These are phyloP conservation scores for Typhlomys cinereus DNA, from an alignment of 2,113 vertebrate species.

Conservation along the genomic window DNA sequence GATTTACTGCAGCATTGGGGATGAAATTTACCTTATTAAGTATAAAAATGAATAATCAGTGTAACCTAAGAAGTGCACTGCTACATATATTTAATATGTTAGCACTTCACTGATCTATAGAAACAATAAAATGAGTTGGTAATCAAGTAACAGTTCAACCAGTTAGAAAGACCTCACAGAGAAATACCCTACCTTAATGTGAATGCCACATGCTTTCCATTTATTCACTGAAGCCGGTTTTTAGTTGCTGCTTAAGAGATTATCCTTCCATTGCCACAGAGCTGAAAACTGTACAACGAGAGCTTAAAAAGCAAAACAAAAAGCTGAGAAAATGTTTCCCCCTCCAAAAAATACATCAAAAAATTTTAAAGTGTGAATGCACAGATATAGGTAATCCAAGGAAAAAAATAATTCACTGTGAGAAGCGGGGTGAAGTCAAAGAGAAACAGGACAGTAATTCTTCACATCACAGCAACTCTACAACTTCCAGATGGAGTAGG, in stretches of 20 bases:
- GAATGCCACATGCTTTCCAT: conserved; percentile 30
- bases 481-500: conserved; percentile 58
- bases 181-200: not conserved
- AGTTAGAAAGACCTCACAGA: conserved; percentile 55
- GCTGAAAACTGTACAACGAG: conserved; percentile 56
- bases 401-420: conserved; percentile 51
- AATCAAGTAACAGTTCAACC: conserved; percentile 65
- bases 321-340: conserved; percentile 44
- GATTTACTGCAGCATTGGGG: conserved; percentile 61
- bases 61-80: not conserved
- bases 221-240: conserved; percentile 64
- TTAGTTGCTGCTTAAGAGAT: conserved; percentile 53
- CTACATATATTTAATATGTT: conserved; percentile 60
- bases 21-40: conserved; percentile 67
- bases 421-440: conserved; percentile 47
- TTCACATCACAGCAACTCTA: conserved; percentile 55
- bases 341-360: conserved; percentile 55
- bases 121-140: conserved; percentile 68
- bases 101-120: conserved; percentile 71
- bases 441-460: not conserved
- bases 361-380: conserved; percentile 53
- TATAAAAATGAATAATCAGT: conserved; percentile 62
- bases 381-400: conserved; percentile 59
- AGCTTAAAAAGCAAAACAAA: not conserved
- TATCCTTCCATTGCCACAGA: conserved; percentile 65